Percentiles rank a stretch among this genome's conserved stretches.
These are phyloP conservation scores for Pasiphila rectangulata DNA, from an alignment of 2,888 invertebrate genomes.

Conservation along the genomic window DNA sequence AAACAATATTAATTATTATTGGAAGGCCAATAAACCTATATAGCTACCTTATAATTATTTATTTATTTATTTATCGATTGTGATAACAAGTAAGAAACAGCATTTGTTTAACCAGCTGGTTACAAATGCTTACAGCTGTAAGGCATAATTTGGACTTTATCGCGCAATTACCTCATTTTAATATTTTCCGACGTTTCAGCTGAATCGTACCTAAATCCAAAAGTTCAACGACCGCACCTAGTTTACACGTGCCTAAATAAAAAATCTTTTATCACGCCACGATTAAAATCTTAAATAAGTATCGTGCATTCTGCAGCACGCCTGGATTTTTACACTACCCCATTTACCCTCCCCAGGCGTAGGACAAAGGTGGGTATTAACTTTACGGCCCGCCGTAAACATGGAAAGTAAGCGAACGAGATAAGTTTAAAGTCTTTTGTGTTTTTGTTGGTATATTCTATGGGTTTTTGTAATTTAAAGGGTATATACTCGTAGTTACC, in stretches of 20 bases:
- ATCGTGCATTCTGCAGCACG: slow-evolving; percentile 19
- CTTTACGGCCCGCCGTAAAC: slow-evolving; percentile 61
- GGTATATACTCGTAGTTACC: too few species aligned
- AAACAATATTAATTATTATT: too few species aligned
- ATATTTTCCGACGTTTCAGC: too few species aligned
- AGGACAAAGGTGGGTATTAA: slow-evolving; percentile 60
- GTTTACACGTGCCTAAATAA: slow-evolving; percentile 1
- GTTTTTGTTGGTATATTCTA: slow-evolving; percentile 30
- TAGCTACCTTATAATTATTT: too few species aligned
- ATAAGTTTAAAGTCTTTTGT: slow-evolving; percentile 56
- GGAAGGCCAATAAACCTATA: too few species aligned
- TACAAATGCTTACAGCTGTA: too few species aligned
- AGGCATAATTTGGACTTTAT: too few species aligned
- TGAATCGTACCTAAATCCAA: too few species aligned
- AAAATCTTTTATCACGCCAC: background rate
- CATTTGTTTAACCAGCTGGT: too few species aligned
- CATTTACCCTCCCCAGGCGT: slow-evolving; percentile 37
- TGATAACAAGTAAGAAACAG: too few species aligned
- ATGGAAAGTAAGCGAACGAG: slow-evolving; percentile 54
- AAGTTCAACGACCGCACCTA: background rate
- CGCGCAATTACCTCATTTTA: too few species aligned
- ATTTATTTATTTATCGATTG: too few species aligned
- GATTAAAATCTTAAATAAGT: slow-evolving; percentile 23
- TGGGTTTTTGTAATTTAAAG: slow-evolving; percentile 27
- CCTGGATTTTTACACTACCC: slow-evolving; percentile 39